Evolutionary conservation across 2,113 vertebrate species (phyloP), one percentile per base, ranked within the genome.

Genomic region (Siphamia tubifer): DNA sequence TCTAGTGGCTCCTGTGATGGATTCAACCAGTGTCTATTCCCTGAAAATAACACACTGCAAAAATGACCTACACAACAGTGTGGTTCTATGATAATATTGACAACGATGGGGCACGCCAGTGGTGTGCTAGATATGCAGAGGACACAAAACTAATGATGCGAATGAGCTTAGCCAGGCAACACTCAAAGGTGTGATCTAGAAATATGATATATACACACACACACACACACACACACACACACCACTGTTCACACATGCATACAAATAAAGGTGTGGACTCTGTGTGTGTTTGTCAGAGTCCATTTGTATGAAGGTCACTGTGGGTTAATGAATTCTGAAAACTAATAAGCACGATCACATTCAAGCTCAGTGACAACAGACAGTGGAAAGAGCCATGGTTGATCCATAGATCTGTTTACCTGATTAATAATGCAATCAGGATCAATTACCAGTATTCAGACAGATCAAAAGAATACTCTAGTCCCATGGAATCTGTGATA

Each of bases 341-440:
- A 91, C 83, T 82, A 90, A 84, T 79, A 86, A 90, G 47, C 77
- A 62, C 12, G 70, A 72, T 84, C 77, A 52, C 77, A 60, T 82
- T 84, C 72, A 82, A 85, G 82, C 78, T 76, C 69, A 73, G 55
- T 80, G 78, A 83, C 73, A 84, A 83, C 74, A 79, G 83, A 61
- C 69, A 84, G 82, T 87, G 87, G 87, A 91, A 90, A 85, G 81
- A 87, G 64, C 60, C 43, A 4, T 8, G 27, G 43, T 56, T 79
- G 62, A 85, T 87, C 80, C 87, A 87, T 87, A 90, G 86, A 86
- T 91, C 89, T 89, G 71, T 91, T 89, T 85, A 88, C 88, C 66
- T 74, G 72, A 81, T 92, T 68, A 92, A 91, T 91, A 89, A 92
- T 92, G 81, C 71, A 92, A 55, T 65, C 47, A 39, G 76, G 77